phyloP scores from a whole-genome alignment of 2,797 vertebrate species.

The Sarcophilus harrisii region DNA sequence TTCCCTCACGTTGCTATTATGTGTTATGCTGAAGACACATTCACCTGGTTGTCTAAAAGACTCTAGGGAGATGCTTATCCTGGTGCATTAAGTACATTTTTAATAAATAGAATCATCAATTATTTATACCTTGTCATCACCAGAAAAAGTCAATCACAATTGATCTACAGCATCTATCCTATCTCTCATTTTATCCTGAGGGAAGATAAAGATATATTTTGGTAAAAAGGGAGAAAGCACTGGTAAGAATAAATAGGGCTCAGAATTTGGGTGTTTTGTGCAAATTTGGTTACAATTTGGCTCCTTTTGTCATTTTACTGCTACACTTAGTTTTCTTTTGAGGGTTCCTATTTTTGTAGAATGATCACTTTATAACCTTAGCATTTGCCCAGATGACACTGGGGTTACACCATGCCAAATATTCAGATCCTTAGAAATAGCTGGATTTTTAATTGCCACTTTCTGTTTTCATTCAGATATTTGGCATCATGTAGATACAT shows the following conservation, averaged over 20 bases:
- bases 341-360: not conserved
- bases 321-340: not conserved
- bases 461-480: slow-evolving; percentile 3
- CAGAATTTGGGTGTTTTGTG: not conserved
- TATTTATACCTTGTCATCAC: slow-evolving; percentile 25
- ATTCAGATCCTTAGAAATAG: slow-evolving; percentile 6
- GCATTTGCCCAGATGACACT: not conserved
- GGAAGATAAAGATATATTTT: slow-evolving; percentile 12
- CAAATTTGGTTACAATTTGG: not conserved
- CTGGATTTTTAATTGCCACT: not conserved
- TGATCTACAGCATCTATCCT: not conserved
- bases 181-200: not conserved
- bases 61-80: slow-evolving; percentile 11
- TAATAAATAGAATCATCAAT: slow-evolving; percentile 36
- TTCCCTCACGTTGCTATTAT: slow-evolving; percentile 14
- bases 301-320: not conserved
- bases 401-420: not conserved
- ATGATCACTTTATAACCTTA: not conserved
- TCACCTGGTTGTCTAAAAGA: not conserved
- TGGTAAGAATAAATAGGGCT: not conserved
- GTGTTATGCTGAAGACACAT: not conserved
- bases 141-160: slow-evolving; percentile 21
- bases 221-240: not conserved
- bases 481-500: not conserved
- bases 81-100: not conserved